Base-by-base conservation (phyloP, 2,797 vertebrate species). In the Enteromius anoplus region DNA sequence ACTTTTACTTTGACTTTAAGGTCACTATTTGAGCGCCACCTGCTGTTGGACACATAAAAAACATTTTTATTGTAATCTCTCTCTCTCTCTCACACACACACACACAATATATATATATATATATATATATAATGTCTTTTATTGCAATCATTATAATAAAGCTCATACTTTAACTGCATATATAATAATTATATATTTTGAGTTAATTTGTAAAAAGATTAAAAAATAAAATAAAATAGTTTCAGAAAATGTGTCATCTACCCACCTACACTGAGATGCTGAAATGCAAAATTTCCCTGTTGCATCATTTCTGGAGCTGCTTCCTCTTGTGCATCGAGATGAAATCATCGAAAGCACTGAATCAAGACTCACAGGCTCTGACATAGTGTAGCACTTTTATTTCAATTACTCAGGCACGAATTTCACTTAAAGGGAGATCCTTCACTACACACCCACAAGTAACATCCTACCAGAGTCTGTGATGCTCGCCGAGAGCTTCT, bases 391-490 rank as follows among this genome's bases (percentile, higher is more conserved):
- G 90, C 87, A 92, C 85, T 93, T 94, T 94, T 92, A 93, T 92
- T 94, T 86, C 70, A 85, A 89, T 93, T 91, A 93, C 89, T 93
- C 84, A 92, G 94, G 93, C 92, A 94, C 93, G 93, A 86, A 91
- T 91, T 91, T 89, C 89, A 85, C 88, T 90, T 90, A 91, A 32
- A 92, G 90, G 91, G 88, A 88, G 92, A 91, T 71, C 72, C 85
- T 91, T 86, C 66, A 84, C 90, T 92, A 88, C 4, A 79, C 47
- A 47, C 87, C 79, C 89, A 90, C 80, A 86, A 83, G 81, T 80
- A 86, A 90, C 86, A 85, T 88, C 86, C 85, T 88, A 79, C 80
- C 85, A 75, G 78, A 84, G 81, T 76, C 72, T 69, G 55, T 73
- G 85, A 87, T 75, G 11, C 15, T 69, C 19, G 71, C 76, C 81